Percentiles rank a stretch among this genome's conserved stretches.
phyloP scores from a whole-genome alignment of 2,797 vertebrate genomes.

The Eulemur coronatus region DNA sequence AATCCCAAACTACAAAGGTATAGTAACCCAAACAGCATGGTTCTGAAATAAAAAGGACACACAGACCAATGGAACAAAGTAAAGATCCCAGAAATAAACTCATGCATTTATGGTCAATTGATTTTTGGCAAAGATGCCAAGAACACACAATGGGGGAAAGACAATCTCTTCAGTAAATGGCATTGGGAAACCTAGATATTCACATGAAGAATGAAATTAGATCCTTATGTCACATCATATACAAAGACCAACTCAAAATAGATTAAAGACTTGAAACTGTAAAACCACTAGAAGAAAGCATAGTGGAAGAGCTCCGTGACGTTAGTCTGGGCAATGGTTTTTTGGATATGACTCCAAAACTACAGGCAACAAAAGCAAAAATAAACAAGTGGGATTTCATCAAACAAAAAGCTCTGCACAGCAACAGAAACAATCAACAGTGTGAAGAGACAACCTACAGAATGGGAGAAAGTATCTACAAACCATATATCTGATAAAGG shows the following conservation, averaged over 20 bases:
- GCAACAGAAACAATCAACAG: neutral
- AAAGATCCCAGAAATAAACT: neutral
- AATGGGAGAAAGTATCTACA: neutral
- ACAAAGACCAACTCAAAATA: neutral
- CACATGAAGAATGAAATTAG: neutral
- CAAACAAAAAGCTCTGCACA: neutral
- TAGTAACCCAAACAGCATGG: neutral
- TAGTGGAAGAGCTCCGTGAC: no score
- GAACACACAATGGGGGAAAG: neutral
- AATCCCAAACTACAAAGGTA: neutral
- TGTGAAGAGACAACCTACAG: neutral
- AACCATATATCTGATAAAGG: neutral
- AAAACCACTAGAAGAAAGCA: neutral
- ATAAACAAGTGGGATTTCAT: neutral
- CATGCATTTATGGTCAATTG: neutral
- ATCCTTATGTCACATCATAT: neutral
- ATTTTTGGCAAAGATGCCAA: neutral
- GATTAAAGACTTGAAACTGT: neutral
- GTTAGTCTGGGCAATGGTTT: neutral
- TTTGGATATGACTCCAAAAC: neutral
- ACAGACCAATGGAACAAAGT: neutral
- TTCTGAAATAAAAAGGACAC: neutral
- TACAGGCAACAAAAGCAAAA: neutral
- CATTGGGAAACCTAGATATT: neutral
- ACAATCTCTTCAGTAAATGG: neutral